Evolutionary conservation across 2,888 invertebrate genomes (phyloP).

Genomic region (Rugalucina vietnamica): DNA sequence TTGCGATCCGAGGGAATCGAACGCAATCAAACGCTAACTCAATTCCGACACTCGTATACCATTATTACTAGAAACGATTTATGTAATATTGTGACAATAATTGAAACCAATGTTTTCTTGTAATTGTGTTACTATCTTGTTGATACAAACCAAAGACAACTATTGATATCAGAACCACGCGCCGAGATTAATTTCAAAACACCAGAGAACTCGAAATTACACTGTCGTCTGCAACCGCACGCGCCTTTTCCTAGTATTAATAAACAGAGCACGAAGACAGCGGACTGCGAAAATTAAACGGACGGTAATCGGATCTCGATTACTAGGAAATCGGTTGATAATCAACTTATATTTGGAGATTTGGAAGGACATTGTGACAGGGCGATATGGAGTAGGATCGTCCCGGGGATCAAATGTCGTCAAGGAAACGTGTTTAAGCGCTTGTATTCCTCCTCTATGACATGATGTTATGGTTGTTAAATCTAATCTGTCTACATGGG

Average conservation of each 20-base stretch:
- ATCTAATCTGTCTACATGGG: not conserved
- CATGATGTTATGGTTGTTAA: not conserved
- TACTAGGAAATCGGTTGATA: conserved; percentile 8
- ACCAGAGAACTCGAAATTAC: conserved; percentile 58
- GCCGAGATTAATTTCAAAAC: conserved; percentile 60
- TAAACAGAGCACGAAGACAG: conserved; percentile 49
- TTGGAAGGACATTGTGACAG: conserved; percentile 2
- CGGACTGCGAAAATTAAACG: conserved; percentile 38
- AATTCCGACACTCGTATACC: conserved; percentile 57
- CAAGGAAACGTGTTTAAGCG: not conserved
- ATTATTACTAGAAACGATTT: conserved; percentile 61
- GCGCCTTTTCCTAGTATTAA: conserved; percentile 45
- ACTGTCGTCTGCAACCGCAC: conserved; percentile 26
- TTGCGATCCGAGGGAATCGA: conserved; percentile 57
- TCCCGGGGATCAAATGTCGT: not conserved
- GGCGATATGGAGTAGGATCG: not conserved
- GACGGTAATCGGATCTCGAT: conserved; percentile 31
- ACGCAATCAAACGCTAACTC: conserved; percentile 62
- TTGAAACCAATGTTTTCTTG: conserved; percentile 61
- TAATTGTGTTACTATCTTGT: conserved; percentile 61
- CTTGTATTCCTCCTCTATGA: not conserved
- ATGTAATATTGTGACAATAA: conserved; percentile 63
- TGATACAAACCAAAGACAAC: conserved; percentile 65
- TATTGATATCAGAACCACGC: conserved; percentile 57
- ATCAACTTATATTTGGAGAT: conserved; percentile 14